Evolutionary conservation across 2,797 vertebrate genomes (phyloP), one percentile per base, ranked within the genome.

Genomic region (Malurus splendens): DNA sequence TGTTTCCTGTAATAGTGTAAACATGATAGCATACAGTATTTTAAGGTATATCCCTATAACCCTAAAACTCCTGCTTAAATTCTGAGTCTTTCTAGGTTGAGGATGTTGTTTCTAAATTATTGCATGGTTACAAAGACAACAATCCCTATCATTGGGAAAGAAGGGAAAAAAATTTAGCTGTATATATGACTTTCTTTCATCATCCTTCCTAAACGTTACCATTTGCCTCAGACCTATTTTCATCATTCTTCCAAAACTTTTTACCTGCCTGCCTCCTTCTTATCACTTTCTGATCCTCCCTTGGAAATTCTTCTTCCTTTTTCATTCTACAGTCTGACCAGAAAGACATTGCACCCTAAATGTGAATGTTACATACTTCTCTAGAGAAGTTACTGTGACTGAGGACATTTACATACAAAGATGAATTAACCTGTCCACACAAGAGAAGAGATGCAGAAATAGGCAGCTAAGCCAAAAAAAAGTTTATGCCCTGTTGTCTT

Each of bases 101-200:
- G 28, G 13, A 14, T 47, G 9, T 16, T 36, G 17, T 33, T 76
- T 8, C 1, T 33, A 82, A 70, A 61, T 27, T 0, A 59, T 71
- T 73, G 30, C 12, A 17, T 4, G 16, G 3, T 36, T 61, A 23
- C 14, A 54, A 79, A 61, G 32, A 39, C 12, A 22, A 30, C 2
- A 42, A 44, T 19, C 2, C 2, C 4, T 57, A 3, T 24, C 7
- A 50, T 0, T 52, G 20, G 4, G 28, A 64, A 74, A 42, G 10
- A 38, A 16, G 2, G 2, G 6, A 16, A 14, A 51, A 36, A 33
- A 33, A 28, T 28, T 18, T 7, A 22, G 2, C 10, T n/a, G 2
- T 23, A 22, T 45, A 48, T n/a, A n/a, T n/a, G 3, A 52, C 4
- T 12, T 28, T 61, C 47, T 47, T 32, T 42, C 10, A 16, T 33